Evolutionary conservation across 2,113 vertebrate genomes (phyloP).

Genomic region (Atlantisia rogersi): DNA sequence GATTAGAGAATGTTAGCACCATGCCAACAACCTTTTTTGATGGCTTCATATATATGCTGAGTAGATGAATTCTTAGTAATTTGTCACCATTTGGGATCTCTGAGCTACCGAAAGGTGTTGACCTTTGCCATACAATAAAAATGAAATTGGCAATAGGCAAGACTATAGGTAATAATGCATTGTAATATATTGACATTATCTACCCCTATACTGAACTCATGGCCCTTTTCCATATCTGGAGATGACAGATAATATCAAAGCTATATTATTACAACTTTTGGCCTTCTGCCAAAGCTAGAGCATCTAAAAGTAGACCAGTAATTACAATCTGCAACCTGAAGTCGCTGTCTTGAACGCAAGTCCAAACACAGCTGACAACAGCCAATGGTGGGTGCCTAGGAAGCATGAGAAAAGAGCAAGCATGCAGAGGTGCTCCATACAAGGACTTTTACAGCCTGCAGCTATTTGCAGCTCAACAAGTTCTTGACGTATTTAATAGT

Average conservation of each 20-base stretch:
- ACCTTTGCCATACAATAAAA: conserved; percentile 18
- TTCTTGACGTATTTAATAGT: neutral
- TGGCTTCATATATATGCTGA: neutral
- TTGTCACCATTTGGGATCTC: neutral
- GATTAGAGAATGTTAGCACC: neutral
- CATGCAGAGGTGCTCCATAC: neutral
- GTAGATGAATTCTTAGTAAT: neutral
- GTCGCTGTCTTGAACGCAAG: neutral
- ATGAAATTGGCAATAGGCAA: neutral
- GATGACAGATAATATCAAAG: neutral
- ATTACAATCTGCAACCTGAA: neutral
- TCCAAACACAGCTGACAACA: neutral
- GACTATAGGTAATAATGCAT: neutral
- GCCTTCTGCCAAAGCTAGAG: neutral
- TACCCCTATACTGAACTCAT: neutral
- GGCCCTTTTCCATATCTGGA: neutral
- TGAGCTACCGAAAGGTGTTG: conserved; percentile 14
- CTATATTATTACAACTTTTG: neutral
- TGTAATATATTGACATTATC: neutral
- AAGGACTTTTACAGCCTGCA: neutral
- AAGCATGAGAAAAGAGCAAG: neutral
- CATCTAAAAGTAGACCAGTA: neutral
- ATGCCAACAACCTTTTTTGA: neutral
- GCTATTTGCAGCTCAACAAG: neutral
- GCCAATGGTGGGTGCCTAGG: neutral